Evolutionary conservation across 2,113 vertebrate genomes (phyloP).

Genomic region (Trachemys scripta): DNA sequence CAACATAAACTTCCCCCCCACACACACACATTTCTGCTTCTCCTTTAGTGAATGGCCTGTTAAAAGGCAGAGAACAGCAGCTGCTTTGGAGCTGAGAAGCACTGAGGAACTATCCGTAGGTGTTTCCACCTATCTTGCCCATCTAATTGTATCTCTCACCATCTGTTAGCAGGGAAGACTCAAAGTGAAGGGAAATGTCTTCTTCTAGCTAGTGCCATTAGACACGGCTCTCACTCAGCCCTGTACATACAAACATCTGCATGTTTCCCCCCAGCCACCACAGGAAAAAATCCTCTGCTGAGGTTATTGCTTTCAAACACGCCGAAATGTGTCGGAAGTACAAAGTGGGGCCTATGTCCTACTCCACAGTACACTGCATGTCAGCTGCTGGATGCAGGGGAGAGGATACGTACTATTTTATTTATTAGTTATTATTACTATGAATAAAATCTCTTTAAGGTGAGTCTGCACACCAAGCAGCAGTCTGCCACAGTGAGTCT

Average conservation of each 20-base stretch:
- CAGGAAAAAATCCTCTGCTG: background rate
- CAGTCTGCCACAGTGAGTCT: background rate
- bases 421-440: background rate
- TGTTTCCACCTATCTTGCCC: background rate
- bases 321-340: rapidly evolving
- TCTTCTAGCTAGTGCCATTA: too few relatives aligned
- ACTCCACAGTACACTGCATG: rapidly evolving
- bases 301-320: background rate
- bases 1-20: background rate
- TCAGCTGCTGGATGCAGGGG: background rate
- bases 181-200: background rate
- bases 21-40: background rate
- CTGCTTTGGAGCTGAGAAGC: background rate
- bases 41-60: background rate
- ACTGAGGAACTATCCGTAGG: background rate
- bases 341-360: background rate
- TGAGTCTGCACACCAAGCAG: background rate
- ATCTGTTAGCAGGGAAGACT: background rate
- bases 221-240: rapidly evolving
- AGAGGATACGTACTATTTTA: background rate
- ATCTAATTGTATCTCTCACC: background rate
- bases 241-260: rapidly evolving
- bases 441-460: background rate
- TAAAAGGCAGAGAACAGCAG: background rate
- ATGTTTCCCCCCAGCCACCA: rapidly evolving